These are phyloP conservation scores for Phlogophora meticulosa DNA, from an alignment of 2,888 invertebrate species.

Conservation along the genomic window DNA sequence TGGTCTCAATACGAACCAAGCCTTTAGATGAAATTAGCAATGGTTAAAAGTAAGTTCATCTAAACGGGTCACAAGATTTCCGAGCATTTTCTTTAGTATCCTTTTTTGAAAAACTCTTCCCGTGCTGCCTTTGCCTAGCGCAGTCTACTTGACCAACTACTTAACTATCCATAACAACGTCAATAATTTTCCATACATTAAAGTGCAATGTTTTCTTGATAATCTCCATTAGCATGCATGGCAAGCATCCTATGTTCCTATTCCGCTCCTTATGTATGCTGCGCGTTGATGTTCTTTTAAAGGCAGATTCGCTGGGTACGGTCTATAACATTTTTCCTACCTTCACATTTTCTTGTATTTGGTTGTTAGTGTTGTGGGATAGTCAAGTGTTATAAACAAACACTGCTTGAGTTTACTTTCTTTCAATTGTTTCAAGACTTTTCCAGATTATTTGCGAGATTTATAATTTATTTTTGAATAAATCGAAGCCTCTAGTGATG, in stretches of 20 bases:
- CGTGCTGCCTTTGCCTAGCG: slow-evolving; percentile 22
- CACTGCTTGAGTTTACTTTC: not conserved
- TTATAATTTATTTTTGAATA: not conserved
- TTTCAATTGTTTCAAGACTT: not conserved
- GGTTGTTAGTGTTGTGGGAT: no score
- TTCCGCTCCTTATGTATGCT: slow-evolving; percentile 58
- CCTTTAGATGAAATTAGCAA: not conserved
- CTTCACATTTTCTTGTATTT: not conserved
- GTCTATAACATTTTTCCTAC: slow-evolving; percentile 8
- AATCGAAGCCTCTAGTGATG: not conserved
- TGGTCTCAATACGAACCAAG: not conserved
- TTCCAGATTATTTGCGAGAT: not conserved
- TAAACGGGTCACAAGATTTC: not conserved
- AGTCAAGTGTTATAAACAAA: not conserved
- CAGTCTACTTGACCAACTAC: slow-evolving; percentile 12
- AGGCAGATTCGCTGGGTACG: slow-evolving; percentile 29
- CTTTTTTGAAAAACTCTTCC: not conserved
- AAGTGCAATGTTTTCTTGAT: slow-evolving; percentile 40
- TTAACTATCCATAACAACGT: slow-evolving; percentile 9
- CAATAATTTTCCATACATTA: slow-evolving; percentile 22
- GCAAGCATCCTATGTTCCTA: slow-evolving; percentile 15
- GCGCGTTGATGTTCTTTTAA: slow-evolving; percentile 82
- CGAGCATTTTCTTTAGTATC: not conserved
- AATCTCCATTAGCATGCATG: slow-evolving; percentile 46
- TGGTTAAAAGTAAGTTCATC: not conserved